Conservation (phyloP, 1,140 invertebrate species). For the Maniola jurtina region DNA sequence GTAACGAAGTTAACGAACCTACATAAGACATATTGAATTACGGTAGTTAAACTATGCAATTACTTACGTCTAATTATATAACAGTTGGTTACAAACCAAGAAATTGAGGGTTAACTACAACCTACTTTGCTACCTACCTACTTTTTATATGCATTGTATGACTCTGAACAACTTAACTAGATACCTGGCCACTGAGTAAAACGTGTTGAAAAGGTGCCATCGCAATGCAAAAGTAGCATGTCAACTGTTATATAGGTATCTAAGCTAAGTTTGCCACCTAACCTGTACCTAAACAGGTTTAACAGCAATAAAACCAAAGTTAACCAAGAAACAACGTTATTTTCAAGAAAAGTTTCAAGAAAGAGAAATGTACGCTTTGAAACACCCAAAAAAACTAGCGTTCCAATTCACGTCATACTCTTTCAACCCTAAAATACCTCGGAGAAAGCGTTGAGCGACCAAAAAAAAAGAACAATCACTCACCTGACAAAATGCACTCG, state of each 20-base stretch:
- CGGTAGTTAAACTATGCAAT: no score
- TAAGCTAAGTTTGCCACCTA: background rate
- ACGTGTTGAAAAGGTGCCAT: background rate
- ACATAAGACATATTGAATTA: no score
- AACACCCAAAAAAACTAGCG: conserved; percentile 20
- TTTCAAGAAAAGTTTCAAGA: background rate
- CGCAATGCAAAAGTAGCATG: conserved; percentile 8
- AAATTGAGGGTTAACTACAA: no score
- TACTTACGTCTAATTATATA: no score
- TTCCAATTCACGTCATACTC: conserved; percentile 27
- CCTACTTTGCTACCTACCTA: no score
- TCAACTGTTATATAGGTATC: background rate
- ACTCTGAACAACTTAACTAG: no score
- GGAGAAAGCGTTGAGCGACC: conserved; percentile 47
- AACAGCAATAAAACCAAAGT: background rate
- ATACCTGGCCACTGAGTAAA: background rate
- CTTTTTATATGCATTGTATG: no score
- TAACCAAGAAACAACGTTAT: background rate
- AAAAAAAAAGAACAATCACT: conserved; percentile 37
- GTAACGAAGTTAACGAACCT: no score
- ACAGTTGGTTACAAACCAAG: no score
- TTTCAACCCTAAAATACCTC: conserved; percentile 37
- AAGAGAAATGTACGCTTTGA: background rate
- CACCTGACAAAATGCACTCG: conserved; percentile 47
- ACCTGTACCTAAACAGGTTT: conserved; percentile 11